phyloP scores from a whole-genome alignment of 2,888 invertebrate species.

The Oasisia sp. region DNA sequence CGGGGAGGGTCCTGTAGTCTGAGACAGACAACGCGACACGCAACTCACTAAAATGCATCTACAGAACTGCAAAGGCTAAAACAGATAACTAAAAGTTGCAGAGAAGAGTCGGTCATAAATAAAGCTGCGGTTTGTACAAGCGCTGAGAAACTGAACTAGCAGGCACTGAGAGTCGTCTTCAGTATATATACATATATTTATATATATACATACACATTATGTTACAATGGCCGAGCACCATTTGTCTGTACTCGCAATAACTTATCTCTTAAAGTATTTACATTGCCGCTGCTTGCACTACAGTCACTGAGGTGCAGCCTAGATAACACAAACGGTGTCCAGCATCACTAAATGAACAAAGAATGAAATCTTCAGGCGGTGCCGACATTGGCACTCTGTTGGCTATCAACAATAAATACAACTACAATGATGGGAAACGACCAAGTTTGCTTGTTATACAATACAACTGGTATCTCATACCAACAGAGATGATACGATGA shows the following conservation, averaged over 20 bases:
- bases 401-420: slow-evolving; percentile 6
- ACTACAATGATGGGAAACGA: neutral
- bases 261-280: neutral
- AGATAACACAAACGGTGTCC: neutral
- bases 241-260: neutral
- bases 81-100: slow-evolving; percentile 17
- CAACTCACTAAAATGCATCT: neutral
- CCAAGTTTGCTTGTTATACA: slow-evolving; percentile 2
- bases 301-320: neutral
- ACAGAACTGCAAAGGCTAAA: slow-evolving; percentile 17
- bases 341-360: neutral
- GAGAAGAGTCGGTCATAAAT: slow-evolving; percentile 6
- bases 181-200: neutral
- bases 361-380: neutral
- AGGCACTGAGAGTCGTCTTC: neutral
- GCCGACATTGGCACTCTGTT: neutral
- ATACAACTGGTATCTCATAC: neutral
- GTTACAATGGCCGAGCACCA: neutral
- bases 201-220: neutral
- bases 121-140: slow-evolving; percentile 12
- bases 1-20: slow-evolving; percentile 5
- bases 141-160: neutral
- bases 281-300: neutral
- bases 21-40: neutral
- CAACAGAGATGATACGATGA: neutral